Conservation (phyloP, 2,113 vertebrate species). For the Pollachius pollachius region DNA sequence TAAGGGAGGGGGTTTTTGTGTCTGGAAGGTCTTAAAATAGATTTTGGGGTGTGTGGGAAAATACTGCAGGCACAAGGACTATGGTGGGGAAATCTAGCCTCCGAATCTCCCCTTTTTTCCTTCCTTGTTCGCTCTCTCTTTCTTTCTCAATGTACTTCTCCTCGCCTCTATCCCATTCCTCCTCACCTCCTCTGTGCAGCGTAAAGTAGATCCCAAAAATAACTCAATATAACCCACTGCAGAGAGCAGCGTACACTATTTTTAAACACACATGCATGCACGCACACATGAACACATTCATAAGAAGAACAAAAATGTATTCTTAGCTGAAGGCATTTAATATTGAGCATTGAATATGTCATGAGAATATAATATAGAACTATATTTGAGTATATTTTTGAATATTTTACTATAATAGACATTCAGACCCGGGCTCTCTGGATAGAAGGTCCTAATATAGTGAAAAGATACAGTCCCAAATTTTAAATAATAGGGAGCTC, state of each 20-base stretch:
- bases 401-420: no score
- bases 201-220: slow-evolving; percentile 48
- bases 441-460: no score
- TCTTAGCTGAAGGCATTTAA: neutral
- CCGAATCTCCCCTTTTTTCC: slow-evolving; percentile 14
- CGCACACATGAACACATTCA: slow-evolving; percentile 18
- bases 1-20: slow-evolving; percentile 36
- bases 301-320: slow-evolving; percentile 5
- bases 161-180: slow-evolving; percentile 24
- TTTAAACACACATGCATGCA: slow-evolving; percentile 18
- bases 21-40: slow-evolving; percentile 66
- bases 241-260: slow-evolving; percentile 9
- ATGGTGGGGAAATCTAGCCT: slow-evolving; percentile 4
- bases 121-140: no score
- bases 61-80: slow-evolving; percentile 43
- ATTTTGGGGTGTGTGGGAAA: slow-evolving; percentile 47
- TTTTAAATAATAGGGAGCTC: no score
- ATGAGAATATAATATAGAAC: no score
- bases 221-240: slow-evolving; percentile 28
- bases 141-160: slow-evolving; percentile 12
- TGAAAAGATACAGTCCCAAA: no score
- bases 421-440: no score
- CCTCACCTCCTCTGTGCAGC: slow-evolving; percentile 29
- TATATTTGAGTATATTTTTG: no score
- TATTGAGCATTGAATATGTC: no score